Base-by-base conservation (phyloP, 2,888 invertebrate species). In the Xylocampa areola region DNA sequence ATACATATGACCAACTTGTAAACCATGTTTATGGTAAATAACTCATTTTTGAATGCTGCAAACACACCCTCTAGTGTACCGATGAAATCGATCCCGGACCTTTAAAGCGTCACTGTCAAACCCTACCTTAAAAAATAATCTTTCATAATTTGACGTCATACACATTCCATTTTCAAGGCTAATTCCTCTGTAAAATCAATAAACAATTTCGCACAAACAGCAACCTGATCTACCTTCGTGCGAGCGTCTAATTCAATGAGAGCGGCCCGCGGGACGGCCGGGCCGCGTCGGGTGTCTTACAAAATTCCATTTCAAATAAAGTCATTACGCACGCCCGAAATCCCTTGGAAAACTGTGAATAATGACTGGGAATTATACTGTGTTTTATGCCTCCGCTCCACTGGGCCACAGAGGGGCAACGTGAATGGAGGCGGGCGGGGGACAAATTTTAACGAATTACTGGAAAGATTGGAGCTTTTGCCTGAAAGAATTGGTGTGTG, bases 311-410 rank as follows among this genome's bases (percentile, higher is more conserved):
- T 80, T 77, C 74, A 76, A 85, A 86, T 86, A 87, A 86, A 87
- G 85, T 84, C 85, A 84, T 87, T 87, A 85, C 77, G 78, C 78
- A 61, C 81, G 79, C 77, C 73, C 76, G 67, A 80, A 79, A 85
- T 83, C 80, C 76, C 79, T 77, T 76, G 78, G 82, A 79, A 82
- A 86, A 86, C 84, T 86, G 87, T 87, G 86, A 87, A 86, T 88
- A 87, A 88, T 86, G 87, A 82, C 84, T 76, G 80, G 80, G 86
- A 84, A 86, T 87, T 87, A 87, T 86, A 81, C 86, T 85, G 87
- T 86, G 80, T 86, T 87, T 87, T 87, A 87, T 87, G 86, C 82
- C 77, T 73, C 71, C 67, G 72, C 71, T 53, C 52, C 65, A 49
- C 58, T 16, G 39, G 47, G 47, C 59, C 39, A 40, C 41, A 11